Evolutionary conservation across 2,888 invertebrate species (phyloP), one percentile per base, ranked within the genome.

Genomic region (Blera fallax): DNA sequence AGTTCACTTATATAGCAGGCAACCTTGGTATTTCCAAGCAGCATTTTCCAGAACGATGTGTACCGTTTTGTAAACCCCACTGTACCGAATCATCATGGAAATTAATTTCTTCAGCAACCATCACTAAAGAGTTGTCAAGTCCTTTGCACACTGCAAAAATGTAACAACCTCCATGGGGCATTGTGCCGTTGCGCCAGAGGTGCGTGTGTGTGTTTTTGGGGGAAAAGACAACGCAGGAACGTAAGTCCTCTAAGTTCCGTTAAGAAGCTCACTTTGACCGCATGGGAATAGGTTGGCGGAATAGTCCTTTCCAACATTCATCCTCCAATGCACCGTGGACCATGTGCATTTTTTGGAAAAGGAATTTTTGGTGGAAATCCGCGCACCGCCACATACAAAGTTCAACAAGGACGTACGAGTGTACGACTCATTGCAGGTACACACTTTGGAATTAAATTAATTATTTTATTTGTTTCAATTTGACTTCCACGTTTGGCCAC

Each of bases 401-500:
- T 8, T 43, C 10, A 21, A 72, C 37, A 37, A 37, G 37, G 37
- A 37, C 29, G 18, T 7, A 72, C 24, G 58, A n/a, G n/a, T n/a
- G n/a, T n/a, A n/a, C 11, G 40, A 29, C 16, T 6, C 40, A 24
- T 11, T 32, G 21, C n/a, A 34, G 27, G 37, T 62, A 62, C 48
- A 56, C n/a, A 40, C 60, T 32, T 56, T 73, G 43, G 73, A 83
- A 78, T 83, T 83, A 83, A 73, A 73, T 73, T 78, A 83, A 83
- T 83, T 83, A 83, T 78, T 78, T 83, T 73, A 83, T 83, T n/a
- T 83, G 67, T 78, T 83, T 73, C 45, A 83, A 67, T 78, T 83
- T 78, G 67, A 54, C 40, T 78, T 73, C 62, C 21, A 48, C 54
- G 43, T 69, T 73, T 62, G 72, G 72, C 21, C 50, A 24, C 37